Conservation (phyloP, 2,113 vertebrate species). For the Triplophysa tibetana region DNA sequence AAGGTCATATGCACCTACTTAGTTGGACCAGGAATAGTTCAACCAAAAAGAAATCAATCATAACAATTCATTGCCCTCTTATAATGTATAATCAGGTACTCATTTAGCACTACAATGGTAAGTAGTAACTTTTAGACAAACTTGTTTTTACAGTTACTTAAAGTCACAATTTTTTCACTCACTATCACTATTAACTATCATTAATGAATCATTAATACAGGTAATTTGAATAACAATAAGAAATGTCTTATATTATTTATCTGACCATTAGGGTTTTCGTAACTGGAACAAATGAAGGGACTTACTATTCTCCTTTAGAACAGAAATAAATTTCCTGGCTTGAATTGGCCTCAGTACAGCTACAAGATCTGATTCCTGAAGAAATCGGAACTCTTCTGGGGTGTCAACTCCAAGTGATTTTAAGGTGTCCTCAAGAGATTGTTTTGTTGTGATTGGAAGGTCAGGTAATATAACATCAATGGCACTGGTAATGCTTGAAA, state of each 20-base stretch:
- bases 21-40: too few relatives aligned
- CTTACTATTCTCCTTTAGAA: neutral
- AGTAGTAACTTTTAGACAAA: too few relatives aligned
- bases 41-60: neutral
- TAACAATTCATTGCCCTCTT: too few relatives aligned
- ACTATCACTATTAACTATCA: too few relatives aligned
- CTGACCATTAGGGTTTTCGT: neutral
- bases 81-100: too few relatives aligned
- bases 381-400: neutral
- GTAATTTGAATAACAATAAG: too few relatives aligned
- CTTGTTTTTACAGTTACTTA: too few relatives aligned
- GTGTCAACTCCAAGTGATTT: constrained; percentile 18
- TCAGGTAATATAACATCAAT: constrained; percentile 41
- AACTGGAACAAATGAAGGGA: neutral
- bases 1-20: too few relatives aligned
- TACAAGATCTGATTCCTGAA: neutral
- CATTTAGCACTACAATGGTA: too few relatives aligned
- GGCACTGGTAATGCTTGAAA: neutral
- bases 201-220: too few relatives aligned
- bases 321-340: neutral
- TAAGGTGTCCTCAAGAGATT: constrained; percentile 40
- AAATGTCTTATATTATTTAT: too few relatives aligned
- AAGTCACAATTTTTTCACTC: too few relatives aligned
- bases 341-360: neutral
- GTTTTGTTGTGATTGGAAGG: neutral